Base-by-base conservation (phyloP, 35 echinoderm and acorn worm species). In the Acanthaster planci region DNA sequence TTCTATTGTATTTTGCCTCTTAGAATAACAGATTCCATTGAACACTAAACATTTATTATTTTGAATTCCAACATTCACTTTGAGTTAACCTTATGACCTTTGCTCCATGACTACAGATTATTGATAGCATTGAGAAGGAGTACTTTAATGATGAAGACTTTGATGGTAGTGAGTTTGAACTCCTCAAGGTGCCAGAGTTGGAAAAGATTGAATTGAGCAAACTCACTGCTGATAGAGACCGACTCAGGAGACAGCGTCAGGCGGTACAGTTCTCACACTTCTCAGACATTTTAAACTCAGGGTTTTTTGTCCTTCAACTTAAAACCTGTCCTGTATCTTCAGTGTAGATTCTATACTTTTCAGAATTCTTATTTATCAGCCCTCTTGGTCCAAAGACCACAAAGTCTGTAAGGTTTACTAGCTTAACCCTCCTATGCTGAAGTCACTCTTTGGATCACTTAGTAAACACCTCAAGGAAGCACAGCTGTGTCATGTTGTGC, bases 121-220 rank as follows among this genome's bases (percentile, higher is more conserved):
- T 97, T 81, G 88, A 77, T 7, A 97, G 95, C 51, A 97, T 97
- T 39, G 95, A 97, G 82, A 76, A 97, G 59, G 80, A 77, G 19
- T 97, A 97, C 77, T 91, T 97, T 37, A 79, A 51, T 39, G 95
- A 93, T 82, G 95, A 97, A 18, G 76, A 91, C 4, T 97, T 97
- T 88, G 95, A 97, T 55, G 84, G 87, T 21, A 93, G 87, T 75
- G 52, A 90, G 15, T 90, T 91, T 91, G 95, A 97, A 75, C 60
- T 97, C 38, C 44, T 77, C 78, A 87, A 94, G 86, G 54, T 90
- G 36, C 84, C 82, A 19, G 88, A 87, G 55, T 76, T 83, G 16
- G 92, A 89, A 19, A 55, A 94, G 37, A 60, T 89, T 36, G 82
- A 84, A 7, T 57, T 87, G 30, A 40, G 15, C 16, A 77, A 52